Base-by-base conservation (phyloP, 1,140 invertebrate species). In the Drosophila sp. region DNA sequence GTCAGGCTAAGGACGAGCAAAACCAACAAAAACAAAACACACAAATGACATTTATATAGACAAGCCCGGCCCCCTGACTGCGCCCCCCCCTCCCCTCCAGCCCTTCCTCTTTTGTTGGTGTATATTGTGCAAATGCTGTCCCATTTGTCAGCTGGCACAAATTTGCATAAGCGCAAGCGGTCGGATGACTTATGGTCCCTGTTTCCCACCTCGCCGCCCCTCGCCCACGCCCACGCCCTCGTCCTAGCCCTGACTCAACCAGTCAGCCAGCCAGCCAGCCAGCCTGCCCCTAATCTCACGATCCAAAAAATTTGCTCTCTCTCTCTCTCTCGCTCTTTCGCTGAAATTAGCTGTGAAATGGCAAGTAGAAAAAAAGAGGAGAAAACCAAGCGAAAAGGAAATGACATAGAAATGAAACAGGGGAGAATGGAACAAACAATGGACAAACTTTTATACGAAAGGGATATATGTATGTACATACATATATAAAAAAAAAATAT, bases 111-210 rank as follows among this genome's bases (percentile, higher is more conserved):
- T 69, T 65, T 72, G 72, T 62, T 50, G 75, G 79, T 17, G 17
- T 76, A 87, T 86, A 87, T 86, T 86, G 83, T 86, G 83, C 83
- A 86, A 86, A 86, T 86, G 79, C 83, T 87, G 83, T 81, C 83
- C 83, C 83, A 86, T 86, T 86, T 86, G 83, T 86, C 83, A 86
- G 83, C 76, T 86, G 83, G 70, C 83, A 86, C 83, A 86, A 86
- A 86, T 86, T 86, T 86, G 83, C 83, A 86, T 86, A 86, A 86
- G 83, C 83, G 83, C 83, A 82, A 86, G 75, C 83, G 76, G 79
- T 86, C 76, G 83, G 83, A 86, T 86, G 83, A 86, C 83, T 86
- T 86, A 86, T 86, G 83, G 83, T 79, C 65, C 72, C 62, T 27
- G 44, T 67, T 76, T 86, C 70, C 70, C 66, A 60, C 4, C 11